Evolutionary conservation across 2,113 vertebrate species (phyloP), one percentile per base, ranked within the genome.

Genomic region (Gymnobelideus leadbeateri): DNA sequence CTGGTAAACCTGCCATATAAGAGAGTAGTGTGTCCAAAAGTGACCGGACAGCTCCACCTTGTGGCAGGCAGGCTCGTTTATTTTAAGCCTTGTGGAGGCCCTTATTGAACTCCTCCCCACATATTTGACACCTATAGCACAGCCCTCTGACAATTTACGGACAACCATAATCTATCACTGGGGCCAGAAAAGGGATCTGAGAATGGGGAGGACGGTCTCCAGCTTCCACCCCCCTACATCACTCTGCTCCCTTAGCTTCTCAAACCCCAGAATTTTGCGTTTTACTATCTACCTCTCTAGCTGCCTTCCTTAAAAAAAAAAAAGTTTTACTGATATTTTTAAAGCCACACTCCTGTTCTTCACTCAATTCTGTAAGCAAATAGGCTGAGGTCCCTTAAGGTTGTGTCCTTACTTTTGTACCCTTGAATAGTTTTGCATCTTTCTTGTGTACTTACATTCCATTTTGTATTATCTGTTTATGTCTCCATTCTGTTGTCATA

Each of bases 21-120:
- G 19, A 14, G 11, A 28, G 55, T 24, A 37, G 31, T 91, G 21
- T 0, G 50, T 23, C 26, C 54, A 94, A 97, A 97, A 52, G 10
- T 96, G 50, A 95, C 89, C 95, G 68, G 93, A 94, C 23, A 96
- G 92, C 96, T 94, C 98, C 97, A 95, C 84, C 97, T 94, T 91
- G 97, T 97, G 98, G 96, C 89, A 84, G 16, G n/a, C 68, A 49
- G 47, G 47, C 47, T 49, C 47, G 4, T 49, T 77, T 84, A 84
- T 84, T 23, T 43, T 84, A 23, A 84, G 16, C n/a, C n/a, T 43
- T 8, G 1, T 21, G 19, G 23, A 84, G n/a, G 11, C 3, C 4
- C 12, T 68, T 16, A 12, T 12, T 12, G 37, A 28, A 37, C 12
- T 68, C 57, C 24, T 54, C 54, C 26, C 54, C 54, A 26, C 2